Percentiles rank a stretch among this genome's conserved stretches.
phyloP scores from a whole-genome alignment of 2,797 vertebrate genomes.

The Mallotus villosus region DNA sequence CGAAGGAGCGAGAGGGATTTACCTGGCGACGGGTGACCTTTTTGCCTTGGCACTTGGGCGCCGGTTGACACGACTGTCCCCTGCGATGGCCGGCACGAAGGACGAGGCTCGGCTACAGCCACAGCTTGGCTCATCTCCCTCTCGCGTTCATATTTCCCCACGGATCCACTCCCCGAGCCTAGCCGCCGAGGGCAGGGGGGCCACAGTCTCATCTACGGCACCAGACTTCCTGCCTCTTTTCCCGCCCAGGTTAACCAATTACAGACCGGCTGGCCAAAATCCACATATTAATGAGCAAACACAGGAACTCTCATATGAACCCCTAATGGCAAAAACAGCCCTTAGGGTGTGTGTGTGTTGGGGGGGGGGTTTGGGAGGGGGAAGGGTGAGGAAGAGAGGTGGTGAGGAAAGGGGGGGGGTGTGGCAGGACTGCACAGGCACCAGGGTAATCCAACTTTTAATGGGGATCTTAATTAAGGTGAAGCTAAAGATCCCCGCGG shows the following conservation, averaged over 20 bases:
- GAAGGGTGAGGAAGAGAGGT: no score
- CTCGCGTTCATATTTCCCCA: slow-evolving; percentile 27
- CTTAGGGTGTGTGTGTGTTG: slow-evolving; percentile 5
- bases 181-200: slow-evolving; percentile 25
- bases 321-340: slow-evolving; percentile 56
- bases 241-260: slow-evolving; percentile 48
- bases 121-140: slow-evolving; percentile 10
- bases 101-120: no score
- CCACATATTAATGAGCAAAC: slow-evolving; percentile 65
- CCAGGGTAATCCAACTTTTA: slow-evolving; percentile 47
- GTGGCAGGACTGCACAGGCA: slow-evolving; percentile 42
- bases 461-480: slow-evolving; percentile 64
- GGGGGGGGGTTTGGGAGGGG: no score
- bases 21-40: neutral
- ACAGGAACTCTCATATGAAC: slow-evolving; percentile 50
- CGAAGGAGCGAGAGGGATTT: slow-evolving; percentile 5
- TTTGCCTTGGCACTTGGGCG: no score
- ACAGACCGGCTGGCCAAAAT: slow-evolving; percentile 42
- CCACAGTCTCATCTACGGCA: neutral
- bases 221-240: slow-evolving; percentile 23
- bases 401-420: slow-evolving; percentile 17
- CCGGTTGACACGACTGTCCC: no score
- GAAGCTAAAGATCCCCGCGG: slow-evolving; percentile 39
- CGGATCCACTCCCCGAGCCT: slow-evolving; percentile 39
- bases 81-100: no score